A percentile compares a stretch with the other conserved stretches of the same genome.
Evolutionary conservation across 2,113 vertebrate species (phyloP).

Genomic region (Rhinolophus sinicus): DNA sequence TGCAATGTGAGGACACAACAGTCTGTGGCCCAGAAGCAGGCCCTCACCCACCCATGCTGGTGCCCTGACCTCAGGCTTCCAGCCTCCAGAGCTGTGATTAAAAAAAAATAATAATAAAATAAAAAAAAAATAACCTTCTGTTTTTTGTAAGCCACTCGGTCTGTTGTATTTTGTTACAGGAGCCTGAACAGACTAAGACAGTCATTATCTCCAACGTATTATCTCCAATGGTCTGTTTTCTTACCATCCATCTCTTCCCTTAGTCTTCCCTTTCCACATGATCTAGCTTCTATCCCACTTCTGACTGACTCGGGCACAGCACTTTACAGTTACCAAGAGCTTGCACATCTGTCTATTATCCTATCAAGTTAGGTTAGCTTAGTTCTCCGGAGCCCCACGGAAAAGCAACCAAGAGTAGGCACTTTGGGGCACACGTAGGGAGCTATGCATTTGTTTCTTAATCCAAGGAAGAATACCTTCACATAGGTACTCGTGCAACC

Average conservation of each 20-base stretch:
- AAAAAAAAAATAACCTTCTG: neutral
- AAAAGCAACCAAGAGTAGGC: neutral
- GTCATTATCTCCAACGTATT: neutral
- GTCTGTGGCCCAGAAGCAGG: neutral
- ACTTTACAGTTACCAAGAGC: neutral
- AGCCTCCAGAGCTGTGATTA: neutral
- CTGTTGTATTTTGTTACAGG: neutral
- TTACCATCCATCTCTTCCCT: neutral
- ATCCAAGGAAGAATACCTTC: neutral
- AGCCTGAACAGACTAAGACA: neutral
- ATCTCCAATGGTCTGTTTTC: neutral
- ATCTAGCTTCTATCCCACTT: neutral
- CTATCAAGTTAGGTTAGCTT: neutral
- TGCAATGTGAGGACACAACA: neutral
- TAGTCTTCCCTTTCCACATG: neutral
- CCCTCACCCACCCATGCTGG: neutral
- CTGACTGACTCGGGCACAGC: neutral
- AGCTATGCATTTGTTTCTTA: neutral
- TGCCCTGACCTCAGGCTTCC: neutral
- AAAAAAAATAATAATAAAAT: too few relatives aligned
- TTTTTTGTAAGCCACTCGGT: neutral
- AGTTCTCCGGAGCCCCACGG: neutral
- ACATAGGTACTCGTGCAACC: neutral
- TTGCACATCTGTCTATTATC: fast-evolving
- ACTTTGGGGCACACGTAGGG: neutral